Evolutionary conservation across 2,113 vertebrate species (phyloP).

Genomic region (Fulmarus glacialis): DNA sequence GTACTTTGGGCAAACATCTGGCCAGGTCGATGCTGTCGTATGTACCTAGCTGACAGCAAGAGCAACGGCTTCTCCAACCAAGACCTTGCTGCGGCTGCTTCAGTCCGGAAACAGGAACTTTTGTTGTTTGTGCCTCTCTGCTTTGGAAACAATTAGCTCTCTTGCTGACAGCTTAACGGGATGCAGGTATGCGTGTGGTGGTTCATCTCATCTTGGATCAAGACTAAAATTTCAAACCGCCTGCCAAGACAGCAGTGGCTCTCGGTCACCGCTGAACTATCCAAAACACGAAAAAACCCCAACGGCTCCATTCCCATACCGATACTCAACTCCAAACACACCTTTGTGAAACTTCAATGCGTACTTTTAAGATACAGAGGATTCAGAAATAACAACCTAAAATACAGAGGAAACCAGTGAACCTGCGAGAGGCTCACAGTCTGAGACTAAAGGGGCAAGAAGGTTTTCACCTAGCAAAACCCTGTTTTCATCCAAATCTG

Average conservation of each 20-base stretch:
- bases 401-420: background rate
- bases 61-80: background rate
- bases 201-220: background rate
- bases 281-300: background rate
- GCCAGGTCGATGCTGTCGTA: background rate
- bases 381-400: background rate
- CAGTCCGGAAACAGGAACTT: background rate
- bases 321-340: rapidly evolving
- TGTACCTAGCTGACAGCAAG: background rate
- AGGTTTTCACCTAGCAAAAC: background rate
- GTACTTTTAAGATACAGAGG: background rate
- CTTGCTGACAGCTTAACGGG: background rate
- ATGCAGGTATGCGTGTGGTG: rapidly evolving
- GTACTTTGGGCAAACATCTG: rapidly evolving
- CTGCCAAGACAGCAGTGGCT: background rate
- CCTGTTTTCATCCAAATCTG: background rate
- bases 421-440: background rate
- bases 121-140: background rate
- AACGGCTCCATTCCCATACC: rapidly evolving
- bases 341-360: rapidly evolving
- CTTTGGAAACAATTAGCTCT: background rate
- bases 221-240: background rate
- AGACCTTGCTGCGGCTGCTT: background rate
- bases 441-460: too few species aligned
- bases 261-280: background rate